Evolutionary conservation across 1,140 invertebrate genomes (phyloP).

Genomic region (Magallana gigas): DNA sequence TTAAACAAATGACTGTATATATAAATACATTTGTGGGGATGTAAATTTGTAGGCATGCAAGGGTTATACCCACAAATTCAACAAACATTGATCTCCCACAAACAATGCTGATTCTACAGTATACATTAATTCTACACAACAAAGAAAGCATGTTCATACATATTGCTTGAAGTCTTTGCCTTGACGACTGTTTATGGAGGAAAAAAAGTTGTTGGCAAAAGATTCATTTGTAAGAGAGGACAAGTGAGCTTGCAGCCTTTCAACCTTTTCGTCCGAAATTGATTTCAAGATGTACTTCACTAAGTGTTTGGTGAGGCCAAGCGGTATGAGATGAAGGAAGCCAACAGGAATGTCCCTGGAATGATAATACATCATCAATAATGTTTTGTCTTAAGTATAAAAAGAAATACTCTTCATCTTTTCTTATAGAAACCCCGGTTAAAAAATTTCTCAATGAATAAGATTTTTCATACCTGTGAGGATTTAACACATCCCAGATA

Average conservation of each 20-base stretch:
- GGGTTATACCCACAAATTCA: too few relatives aligned
- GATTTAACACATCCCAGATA: not conserved
- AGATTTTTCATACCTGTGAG: not conserved
- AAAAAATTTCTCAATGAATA: too few relatives aligned
- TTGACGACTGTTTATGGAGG: not conserved
- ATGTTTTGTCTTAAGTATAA: too few relatives aligned
- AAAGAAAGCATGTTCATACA: not conserved
- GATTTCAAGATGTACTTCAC: not conserved
- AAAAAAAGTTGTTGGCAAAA: too few relatives aligned
- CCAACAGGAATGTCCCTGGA: slow-evolving; percentile 19
- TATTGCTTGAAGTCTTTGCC: not conserved
- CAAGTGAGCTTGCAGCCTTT: not conserved
- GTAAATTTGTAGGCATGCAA: too few relatives aligned
- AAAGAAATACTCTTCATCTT: too few relatives aligned
- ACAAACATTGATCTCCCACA: too few relatives aligned
- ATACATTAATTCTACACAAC: too few relatives aligned
- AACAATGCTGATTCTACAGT: too few relatives aligned
- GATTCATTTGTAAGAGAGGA: not conserved
- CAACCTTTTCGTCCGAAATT: not conserved
- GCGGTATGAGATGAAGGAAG: not conserved
- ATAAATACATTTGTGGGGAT: too few relatives aligned
- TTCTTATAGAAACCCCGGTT: too few relatives aligned
- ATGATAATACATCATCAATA: not conserved
- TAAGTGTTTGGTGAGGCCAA: not conserved
- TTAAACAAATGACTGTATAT: too few relatives aligned